Conservation (phyloP, 2,888 invertebrate genomes). For the Panzeria rudis region DNA sequence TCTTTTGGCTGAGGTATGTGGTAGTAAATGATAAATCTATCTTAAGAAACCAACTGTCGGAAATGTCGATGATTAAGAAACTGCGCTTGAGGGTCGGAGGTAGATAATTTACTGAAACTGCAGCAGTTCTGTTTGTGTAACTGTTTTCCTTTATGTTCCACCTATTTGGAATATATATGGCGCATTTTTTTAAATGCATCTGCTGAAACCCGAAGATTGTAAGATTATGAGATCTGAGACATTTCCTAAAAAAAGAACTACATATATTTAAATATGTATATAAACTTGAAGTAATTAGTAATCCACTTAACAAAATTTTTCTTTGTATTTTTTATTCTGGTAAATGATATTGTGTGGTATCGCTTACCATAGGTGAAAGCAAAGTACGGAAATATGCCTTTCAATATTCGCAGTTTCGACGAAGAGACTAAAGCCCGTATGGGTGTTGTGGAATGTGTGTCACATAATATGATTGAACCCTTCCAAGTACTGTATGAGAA, state of each 20-base stretch:
- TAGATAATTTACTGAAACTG: slow-evolving; percentile 67
- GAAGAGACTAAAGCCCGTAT: slow-evolving; percentile 99
- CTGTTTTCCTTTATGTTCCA: slow-evolving; percentile 62
- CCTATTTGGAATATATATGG: slow-evolving; percentile 69
- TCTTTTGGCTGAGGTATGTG: slow-evolving; percentile 91
- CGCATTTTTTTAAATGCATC: slow-evolving; percentile 71
- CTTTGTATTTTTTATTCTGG: neutral
- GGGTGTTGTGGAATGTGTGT: slow-evolving; percentile 99
- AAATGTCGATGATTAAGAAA: slow-evolving; percentile 82
- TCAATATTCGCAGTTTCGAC: slow-evolving; percentile 96
- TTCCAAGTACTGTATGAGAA: slow-evolving; percentile 96
- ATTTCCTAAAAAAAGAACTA: slow-evolving; percentile 8
- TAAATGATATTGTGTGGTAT: neutral
- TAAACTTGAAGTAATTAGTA: neutral
- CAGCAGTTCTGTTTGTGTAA: slow-evolving; percentile 68
- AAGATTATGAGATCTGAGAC: slow-evolving; percentile 84
- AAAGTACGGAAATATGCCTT: slow-evolving; percentile 98
- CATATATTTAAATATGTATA: neutral
- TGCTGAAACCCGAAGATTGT: slow-evolving; percentile 79
- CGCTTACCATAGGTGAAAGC: slow-evolving; percentile 87
- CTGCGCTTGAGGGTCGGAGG: slow-evolving; percentile 80
- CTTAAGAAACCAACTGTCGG: neutral
- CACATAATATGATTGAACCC: slow-evolving; percentile 98
- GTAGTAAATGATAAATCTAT: neutral
- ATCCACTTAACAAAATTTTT: neutral